Evolutionary conservation across 2,113 vertebrate genomes (phyloP).

Genomic region (Sceloporus tristichus): DNA sequence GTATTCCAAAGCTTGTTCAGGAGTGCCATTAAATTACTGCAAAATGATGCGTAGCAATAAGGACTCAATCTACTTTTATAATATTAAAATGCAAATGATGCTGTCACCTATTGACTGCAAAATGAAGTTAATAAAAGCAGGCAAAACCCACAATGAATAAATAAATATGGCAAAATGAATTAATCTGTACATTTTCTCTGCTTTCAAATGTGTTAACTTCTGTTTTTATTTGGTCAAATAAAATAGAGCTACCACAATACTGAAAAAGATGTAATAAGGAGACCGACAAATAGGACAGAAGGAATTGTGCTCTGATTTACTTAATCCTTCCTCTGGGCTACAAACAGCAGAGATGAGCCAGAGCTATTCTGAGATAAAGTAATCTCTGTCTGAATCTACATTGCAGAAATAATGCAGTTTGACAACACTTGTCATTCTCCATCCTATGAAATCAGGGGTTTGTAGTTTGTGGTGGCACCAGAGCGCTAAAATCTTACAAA

Average conservation of each 20-base stretch:
- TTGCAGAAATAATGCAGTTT: too few relatives aligned
- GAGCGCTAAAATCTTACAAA: too few relatives aligned
- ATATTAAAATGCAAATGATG: not conserved
- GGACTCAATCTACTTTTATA: not conserved
- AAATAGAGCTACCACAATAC: rapidly evolving
- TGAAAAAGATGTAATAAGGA: not conserved
- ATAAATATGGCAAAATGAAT: not conserved
- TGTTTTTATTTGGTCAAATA: not conserved
- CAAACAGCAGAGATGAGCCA: too few relatives aligned
- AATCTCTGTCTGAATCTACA: too few relatives aligned
- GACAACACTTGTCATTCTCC: too few relatives aligned
- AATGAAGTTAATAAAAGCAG: not conserved
- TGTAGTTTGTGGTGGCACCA: too few relatives aligned
- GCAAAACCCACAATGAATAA: not conserved
- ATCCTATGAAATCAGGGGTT: too few relatives aligned
- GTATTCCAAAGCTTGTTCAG: not conserved
- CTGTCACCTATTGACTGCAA: not conserved
- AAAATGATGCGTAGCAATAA: not conserved
- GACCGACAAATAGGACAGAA: not conserved
- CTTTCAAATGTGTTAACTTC: not conserved
- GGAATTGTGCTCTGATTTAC: not conserved
- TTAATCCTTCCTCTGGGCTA: not conserved
- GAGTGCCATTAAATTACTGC: not conserved
- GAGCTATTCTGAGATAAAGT: too few relatives aligned
- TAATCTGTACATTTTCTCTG: not conserved